Evolutionary conservation across 1,140 invertebrate species (phyloP).

Genomic region (Meloidogyne exigua): DNA sequence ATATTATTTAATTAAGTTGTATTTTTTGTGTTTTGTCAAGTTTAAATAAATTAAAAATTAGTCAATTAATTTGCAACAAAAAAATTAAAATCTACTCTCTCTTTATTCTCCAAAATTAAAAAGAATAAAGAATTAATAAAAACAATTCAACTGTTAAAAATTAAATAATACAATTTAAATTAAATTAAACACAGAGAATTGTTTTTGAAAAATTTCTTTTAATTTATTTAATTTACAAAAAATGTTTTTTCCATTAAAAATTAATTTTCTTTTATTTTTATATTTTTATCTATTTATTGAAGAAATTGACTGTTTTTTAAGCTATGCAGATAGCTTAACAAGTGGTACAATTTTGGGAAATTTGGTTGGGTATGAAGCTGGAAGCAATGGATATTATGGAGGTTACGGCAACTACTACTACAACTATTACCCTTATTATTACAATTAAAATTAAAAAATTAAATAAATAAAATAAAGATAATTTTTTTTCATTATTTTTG

Average conservation of each 20-base stretch:
- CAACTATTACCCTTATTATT: neutral
- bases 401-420: neutral
- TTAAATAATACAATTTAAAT: too few relatives aligned
- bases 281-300: neutral
- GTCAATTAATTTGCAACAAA: too few relatives aligned
- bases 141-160: neutral
- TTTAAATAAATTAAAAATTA: too few relatives aligned
- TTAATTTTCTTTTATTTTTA: neutral
- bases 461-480: neutral
- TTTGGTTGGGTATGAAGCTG: neutral
- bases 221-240: too few relatives aligned
- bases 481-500: too few relatives aligned
- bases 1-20: too few relatives aligned
- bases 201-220: too few relatives aligned
- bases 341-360: neutral
- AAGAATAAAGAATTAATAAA: neutral
- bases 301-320: neutral
- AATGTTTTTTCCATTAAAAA: neutral
- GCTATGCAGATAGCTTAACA: neutral
- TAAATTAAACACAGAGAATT: too few relatives aligned
- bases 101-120: too few relatives aligned
- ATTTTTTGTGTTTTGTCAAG: too few relatives aligned
- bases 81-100: too few relatives aligned
- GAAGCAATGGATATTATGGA: neutral
- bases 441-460: neutral